Base-by-base conservation (phyloP, 1,140 invertebrate genomes). In the Adelges cooleyi region DNA sequence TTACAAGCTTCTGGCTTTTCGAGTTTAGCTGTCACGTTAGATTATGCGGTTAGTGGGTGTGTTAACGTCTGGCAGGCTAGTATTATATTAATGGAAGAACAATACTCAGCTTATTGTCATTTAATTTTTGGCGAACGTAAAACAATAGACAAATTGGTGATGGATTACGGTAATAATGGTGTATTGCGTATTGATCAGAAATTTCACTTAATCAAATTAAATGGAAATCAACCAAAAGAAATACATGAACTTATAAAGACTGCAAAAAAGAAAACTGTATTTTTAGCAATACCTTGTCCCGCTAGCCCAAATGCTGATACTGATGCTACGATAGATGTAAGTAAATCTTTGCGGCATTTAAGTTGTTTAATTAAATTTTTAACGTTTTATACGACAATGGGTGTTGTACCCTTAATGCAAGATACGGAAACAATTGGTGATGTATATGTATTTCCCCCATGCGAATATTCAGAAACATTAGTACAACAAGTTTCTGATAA, bases 361-460 rank as follows among this genome's bases (percentile, higher is more conserved):
- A 82, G 90, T n/a, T 97, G 97, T 78, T 78, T 98, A 46, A 92
- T 98, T 0, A 92, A 91, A 0, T 98, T 98, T 74, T 77, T 98
- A 27, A 96, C 96, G 73, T 92, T 96, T 73, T 98, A 98, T 77
- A 94, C 98, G 75, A 94, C 95, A 15, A 94, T 94, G 42, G 95
- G 95, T 66, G 94, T 98, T 0, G 95, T 98, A 68, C 92, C 92
- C 2, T 77, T 98, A 9, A 74, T 90, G 2, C 90, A 92, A 73
- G 89, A 92, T 73, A 88, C 86, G 1, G 87, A 90, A 73, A 84
- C 86, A 0, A 89, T 88, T 1, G 93, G 92, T 50, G 92, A 97
- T 1, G 79, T 98, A 4, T 97, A 98, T 77, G 93, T 93, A 2
- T 98, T 98, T 79, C 95, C 86, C 71, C 94, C 84, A 68, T 96